Evolutionary conservation across 2,888 invertebrate species (phyloP), one percentile per base, ranked within the genome.

Genomic region (Crioceris asparagi): DNA sequence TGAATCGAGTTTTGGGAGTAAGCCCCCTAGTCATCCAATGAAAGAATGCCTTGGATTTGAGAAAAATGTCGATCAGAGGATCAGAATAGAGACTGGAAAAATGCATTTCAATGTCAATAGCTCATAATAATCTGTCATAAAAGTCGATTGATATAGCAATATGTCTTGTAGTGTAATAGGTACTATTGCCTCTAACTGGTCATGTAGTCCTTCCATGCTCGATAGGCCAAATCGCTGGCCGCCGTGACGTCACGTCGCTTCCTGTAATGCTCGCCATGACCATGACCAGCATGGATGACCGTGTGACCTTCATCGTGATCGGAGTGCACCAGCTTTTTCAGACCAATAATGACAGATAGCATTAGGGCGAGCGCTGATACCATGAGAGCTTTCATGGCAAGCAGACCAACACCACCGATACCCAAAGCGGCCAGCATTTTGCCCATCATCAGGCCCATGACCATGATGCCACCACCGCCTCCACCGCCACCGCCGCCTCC

Each of bases 361-460:
- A 84, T 74, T 8, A 85, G 61, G 0, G 85, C 85, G 38, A 84
- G 59, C 1, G 80, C 78, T 30, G 84, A 79, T 17, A 66, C 64
- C 59, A 65, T 64, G 4, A 66, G 53, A 10, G 65, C 66, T 50
- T 86, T 86, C 79, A 84, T 79, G 15, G 85, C 82, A 1, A 86
- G 60, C 0, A 83, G 72, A 46, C 79, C 84, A 2, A 85, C 65
- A 10, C 81, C 81, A 19, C 83, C 83, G 7, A 85, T 70, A 27
- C 83, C 83, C 36, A 83, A 68, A 0, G 83, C 80, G 0, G 82
- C 81, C 54, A 85, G 62, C 56, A 79, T 77, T 59, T 84, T 85
- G 38, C 79, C 83, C 66, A 83, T 79, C 80, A 84, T 79, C 45
- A 83, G 51, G 0, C 79, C 82, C 50, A 82, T 61, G 36, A 75